Evolutionary conservation across 2,113 vertebrate species (phyloP).

Genomic region (Recurvirostra avosetta): DNA sequence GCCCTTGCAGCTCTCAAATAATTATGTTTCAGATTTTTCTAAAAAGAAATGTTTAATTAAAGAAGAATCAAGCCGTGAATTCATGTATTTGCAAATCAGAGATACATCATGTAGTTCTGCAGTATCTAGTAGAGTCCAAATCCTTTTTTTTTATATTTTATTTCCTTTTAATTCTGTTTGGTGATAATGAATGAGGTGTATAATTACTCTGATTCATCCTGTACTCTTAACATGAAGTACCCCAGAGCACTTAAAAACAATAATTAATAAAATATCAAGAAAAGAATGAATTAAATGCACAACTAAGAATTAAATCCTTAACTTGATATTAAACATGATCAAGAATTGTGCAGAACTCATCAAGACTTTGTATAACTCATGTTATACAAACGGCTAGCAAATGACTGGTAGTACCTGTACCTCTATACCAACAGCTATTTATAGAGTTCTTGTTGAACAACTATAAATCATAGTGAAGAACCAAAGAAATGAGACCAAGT

Average conservation of each 20-base stretch:
- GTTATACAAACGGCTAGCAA: not conserved
- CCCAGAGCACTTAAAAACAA: not conserved
- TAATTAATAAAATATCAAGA: not conserved
- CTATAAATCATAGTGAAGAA: not conserved
- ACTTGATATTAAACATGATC: not conserved
- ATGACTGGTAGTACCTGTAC: not conserved
- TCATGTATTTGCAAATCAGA: constrained; percentile 9
- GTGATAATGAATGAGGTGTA: not conserved
- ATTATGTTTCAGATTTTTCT: not conserved
- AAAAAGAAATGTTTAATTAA: not conserved
- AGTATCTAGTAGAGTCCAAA: not conserved
- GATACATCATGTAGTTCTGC: not conserved
- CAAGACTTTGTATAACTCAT: not conserved
- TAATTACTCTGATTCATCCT: constrained; percentile 8
- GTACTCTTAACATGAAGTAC: not conserved
- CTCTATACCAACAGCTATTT: not conserved
- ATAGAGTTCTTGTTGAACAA: not conserved
- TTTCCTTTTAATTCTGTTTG: not conserved
- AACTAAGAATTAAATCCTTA: not conserved
- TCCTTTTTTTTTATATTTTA: not conserved
- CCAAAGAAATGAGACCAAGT: not conserved
- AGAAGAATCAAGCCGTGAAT: not conserved
- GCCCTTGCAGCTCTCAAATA: not conserved
- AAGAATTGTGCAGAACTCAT: not conserved
- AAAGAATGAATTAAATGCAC: not conserved